These are phyloP conservation scores for Cepphus grylle DNA, from an alignment of 2,113 vertebrate species.

Conservation along the genomic window DNA sequence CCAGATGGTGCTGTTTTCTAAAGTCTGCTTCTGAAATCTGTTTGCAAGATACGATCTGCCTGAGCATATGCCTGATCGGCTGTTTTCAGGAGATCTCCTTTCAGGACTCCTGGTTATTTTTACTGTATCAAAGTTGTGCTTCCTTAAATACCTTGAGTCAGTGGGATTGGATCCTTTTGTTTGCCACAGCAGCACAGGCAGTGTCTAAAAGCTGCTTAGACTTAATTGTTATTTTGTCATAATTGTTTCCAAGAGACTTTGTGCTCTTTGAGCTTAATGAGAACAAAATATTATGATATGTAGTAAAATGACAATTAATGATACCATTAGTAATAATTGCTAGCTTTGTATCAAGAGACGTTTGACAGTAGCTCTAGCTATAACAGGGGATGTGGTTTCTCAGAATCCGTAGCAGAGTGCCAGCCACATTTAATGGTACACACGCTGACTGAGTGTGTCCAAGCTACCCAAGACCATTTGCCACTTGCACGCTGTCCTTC, in stretches of 20 bases:
- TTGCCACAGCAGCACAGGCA: not conserved
- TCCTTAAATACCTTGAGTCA: not conserved
- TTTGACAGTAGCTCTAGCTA: not conserved
- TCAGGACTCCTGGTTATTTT: slow-evolving; percentile 12
- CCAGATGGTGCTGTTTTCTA: slow-evolving; percentile 81
- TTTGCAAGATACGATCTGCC: slow-evolving; percentile 62
- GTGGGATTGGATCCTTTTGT: not conserved
- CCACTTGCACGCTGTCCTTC: not conserved
- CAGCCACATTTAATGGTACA: not conserved
- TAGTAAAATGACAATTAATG: not conserved
- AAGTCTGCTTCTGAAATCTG: slow-evolving; percentile 80
- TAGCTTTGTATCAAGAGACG: not conserved
- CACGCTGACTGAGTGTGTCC: not conserved
- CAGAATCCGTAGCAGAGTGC: not conserved
- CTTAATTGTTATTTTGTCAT: not conserved
- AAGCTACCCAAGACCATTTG: not conserved
- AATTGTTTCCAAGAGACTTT: not conserved
- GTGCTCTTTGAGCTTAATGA: not conserved
- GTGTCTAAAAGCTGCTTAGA: not conserved
- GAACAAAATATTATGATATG: not conserved
- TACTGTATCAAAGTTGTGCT: not conserved
- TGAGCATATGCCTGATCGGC: slow-evolving; percentile 67
- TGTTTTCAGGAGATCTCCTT: slow-evolving; percentile 51
- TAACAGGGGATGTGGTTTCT: not conserved
- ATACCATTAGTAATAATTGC: not conserved